These are phyloP conservation scores for Gryon sp. DNA, from an alignment of 1,140 invertebrate genomes.

Conservation along the genomic window DNA sequence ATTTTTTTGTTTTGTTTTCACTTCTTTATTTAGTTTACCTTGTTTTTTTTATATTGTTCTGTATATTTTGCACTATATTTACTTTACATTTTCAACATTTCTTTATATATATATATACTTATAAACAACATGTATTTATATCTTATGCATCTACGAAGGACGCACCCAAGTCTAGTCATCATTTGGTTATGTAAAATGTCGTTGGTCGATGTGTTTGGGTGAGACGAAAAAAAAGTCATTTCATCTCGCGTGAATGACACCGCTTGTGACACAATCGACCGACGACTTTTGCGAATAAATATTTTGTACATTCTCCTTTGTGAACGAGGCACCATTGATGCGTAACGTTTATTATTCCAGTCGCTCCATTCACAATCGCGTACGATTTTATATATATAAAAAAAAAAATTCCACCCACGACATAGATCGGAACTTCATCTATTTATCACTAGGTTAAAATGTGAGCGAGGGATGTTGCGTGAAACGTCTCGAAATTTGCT, in stretches of 20 bases:
- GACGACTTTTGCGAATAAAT: slow-evolving; percentile 15
- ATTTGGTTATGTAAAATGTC: slow-evolving; percentile 26
- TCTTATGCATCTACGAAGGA: slow-evolving; percentile 12
- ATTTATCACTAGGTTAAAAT: slow-evolving; percentile 21
- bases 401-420: slow-evolving; percentile 31
- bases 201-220: slow-evolving; percentile 1
- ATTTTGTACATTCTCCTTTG: slow-evolving; percentile 1
- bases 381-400: no score
- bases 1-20: no score
- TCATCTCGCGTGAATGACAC: neutral
- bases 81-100: no score
- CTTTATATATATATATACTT: no score
- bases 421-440: slow-evolving; percentile 22
- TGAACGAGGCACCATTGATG: slow-evolving; percentile 22
- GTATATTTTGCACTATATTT: no score
- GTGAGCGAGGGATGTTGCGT: neutral
- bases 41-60: no score
- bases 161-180: slow-evolving; percentile 34
- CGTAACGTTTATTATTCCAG: slow-evolving; percentile 39
- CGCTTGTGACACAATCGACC: neutral
- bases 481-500: neutral
- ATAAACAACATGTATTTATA: no score
- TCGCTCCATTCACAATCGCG: slow-evolving; percentile 22
- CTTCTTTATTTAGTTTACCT: no score
- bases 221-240: neutral